These are phyloP conservation scores for Scaptomyza tumidula DNA, from an alignment of 2,888 invertebrate genomes.

Conservation along the genomic window DNA sequence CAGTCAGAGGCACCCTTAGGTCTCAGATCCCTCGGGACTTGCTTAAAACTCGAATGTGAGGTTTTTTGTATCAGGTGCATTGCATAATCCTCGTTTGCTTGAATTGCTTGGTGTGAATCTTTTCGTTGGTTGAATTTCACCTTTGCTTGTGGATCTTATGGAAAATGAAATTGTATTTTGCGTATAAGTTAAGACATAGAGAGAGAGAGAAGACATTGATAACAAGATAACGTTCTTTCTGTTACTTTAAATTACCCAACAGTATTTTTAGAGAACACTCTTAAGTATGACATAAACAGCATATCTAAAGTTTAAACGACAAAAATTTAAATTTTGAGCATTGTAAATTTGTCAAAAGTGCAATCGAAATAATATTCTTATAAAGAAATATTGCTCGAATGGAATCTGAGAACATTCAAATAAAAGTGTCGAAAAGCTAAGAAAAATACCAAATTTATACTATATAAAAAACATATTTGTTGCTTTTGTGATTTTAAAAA, in stretches of 20 bases:
- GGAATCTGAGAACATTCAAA: no score
- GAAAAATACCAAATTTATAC: no score
- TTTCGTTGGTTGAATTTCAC: background rate
- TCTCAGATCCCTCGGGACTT: slow-evolving; percentile 9
- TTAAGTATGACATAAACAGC: no score
- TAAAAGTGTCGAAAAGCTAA: no score
- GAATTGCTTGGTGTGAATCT: slow-evolving; percentile 64
- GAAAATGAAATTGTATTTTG: slow-evolving; percentile 42
- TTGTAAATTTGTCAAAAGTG: no score
- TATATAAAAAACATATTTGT: no score
- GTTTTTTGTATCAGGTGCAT: slow-evolving; percentile 69
- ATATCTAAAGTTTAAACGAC: no score
- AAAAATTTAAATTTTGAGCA: no score
- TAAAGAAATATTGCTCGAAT: no score
- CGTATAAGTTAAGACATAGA: slow-evolving; percentile 30
- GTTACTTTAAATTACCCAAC: background rate
- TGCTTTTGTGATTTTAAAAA: no score
- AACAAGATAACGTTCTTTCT: background rate
- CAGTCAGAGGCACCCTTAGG: slow-evolving; percentile 37
- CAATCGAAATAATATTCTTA: no score
- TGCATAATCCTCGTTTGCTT: slow-evolving; percentile 60
- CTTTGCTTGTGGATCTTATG: slow-evolving; percentile 7
- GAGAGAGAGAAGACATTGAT: background rate
- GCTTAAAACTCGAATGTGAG: slow-evolving; percentile 43
- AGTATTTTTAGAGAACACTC: no score